phyloP scores from a whole-genome alignment of 2,888 invertebrate species.

The Metacarcinus magister region DNA sequence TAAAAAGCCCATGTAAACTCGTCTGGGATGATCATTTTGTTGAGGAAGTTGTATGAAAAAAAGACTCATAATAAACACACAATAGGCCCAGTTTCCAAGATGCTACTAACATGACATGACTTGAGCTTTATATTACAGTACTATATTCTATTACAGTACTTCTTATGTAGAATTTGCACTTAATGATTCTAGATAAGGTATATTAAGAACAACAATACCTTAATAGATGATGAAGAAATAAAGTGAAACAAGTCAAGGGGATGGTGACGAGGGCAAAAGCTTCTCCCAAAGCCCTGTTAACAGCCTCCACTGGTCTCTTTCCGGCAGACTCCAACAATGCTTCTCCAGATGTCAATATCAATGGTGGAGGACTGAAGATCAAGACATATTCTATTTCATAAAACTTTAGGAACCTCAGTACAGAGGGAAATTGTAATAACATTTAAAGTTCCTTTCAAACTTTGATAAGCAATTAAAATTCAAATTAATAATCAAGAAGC shows the following conservation, averaged over 20 bases:
- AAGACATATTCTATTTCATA: not conserved
- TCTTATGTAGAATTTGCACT: not conserved
- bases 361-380: slow-evolving; percentile 65
- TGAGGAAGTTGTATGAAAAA: no score
- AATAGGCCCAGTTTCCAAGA: no score
- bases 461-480: not conserved
- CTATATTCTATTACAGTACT: no score
- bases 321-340: slow-evolving; percentile 57
- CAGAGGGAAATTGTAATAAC: not conserved
- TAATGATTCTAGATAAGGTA: not conserved
- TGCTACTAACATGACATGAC: no score
- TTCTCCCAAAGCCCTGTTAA: slow-evolving; percentile 69
- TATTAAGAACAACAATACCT: slow-evolving; percentile 53
- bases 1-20: no score
- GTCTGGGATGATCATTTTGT: no score
- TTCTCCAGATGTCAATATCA: slow-evolving; percentile 65
- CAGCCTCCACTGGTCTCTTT: slow-evolving; percentile 64
- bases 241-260: slow-evolving; percentile 63
- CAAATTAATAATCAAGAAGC: not conserved
- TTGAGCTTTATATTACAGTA: no score
- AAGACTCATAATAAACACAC: no score
- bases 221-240: slow-evolving; percentile 73
- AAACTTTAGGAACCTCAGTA: not conserved
- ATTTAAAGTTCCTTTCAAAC: no score
- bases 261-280: slow-evolving; percentile 66